Conservation (phyloP, 2,113 vertebrate species). For the Microtus pennsylvanicus region DNA sequence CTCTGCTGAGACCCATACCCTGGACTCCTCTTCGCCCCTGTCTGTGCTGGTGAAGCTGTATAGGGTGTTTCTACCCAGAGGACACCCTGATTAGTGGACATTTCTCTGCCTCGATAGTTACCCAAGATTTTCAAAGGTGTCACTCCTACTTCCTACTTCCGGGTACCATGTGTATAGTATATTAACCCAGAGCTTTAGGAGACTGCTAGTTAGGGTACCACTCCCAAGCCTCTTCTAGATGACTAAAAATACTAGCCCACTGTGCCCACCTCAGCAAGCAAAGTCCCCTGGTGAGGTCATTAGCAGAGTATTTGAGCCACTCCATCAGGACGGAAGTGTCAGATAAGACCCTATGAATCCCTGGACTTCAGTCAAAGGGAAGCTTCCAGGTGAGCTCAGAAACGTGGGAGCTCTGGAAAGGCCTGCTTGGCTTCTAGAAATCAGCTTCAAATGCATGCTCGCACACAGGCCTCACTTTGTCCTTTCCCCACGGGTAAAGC, state of each 20-base stretch:
- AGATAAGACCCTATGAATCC: constrained; percentile 23
- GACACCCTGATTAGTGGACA: background rate
- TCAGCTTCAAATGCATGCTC: constrained; percentile 11
- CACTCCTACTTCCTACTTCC: background rate
- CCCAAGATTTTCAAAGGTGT: background rate
- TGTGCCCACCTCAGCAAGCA: background rate
- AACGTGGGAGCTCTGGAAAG: background rate
- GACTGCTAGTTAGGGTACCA: background rate
- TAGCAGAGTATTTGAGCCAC: constrained; percentile 1
- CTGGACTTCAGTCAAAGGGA: constrained; percentile 29
- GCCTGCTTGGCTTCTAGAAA: constrained; percentile 43
- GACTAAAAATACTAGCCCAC: background rate
- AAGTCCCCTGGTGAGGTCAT: constrained; percentile 32
- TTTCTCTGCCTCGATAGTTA: background rate
- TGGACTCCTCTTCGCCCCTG: background rate
- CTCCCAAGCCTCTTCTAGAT: background rate
- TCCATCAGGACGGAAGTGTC: background rate
- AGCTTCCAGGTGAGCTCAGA: constrained; percentile 57
- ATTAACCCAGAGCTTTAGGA: constrained; percentile 21
- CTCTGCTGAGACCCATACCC: background rate
- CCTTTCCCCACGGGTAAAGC: constrained; percentile 3
- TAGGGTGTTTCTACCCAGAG: background rate
- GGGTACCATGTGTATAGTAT: background rate
- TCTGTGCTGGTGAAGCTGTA: background rate
- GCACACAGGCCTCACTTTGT: background rate